Conservation (phyloP, 2,113 vertebrate species). For the Salvelinus sp. region DNA sequence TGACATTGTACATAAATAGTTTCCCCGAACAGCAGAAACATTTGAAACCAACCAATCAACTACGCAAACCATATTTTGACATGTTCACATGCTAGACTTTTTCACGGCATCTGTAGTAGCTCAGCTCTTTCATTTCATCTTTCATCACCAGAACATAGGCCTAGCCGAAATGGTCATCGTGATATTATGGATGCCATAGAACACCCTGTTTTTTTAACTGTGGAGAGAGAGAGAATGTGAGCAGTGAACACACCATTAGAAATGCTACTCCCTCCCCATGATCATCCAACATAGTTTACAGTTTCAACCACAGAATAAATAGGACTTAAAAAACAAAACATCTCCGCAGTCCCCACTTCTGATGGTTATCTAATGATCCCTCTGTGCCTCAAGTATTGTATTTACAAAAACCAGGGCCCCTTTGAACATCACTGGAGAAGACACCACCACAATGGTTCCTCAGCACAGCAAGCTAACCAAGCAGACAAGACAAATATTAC, state of each 20-base stretch:
- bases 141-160: constrained; percentile 40
- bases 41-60: constrained; percentile 11
- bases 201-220: constrained; percentile 18
- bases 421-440: constrained; percentile 44
- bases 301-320: constrained; percentile 61
- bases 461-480: constrained; percentile 41
- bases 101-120: constrained; percentile 20
- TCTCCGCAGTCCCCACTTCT: constrained; percentile 62
- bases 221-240: background rate
- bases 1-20: constrained; percentile 34
- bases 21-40: constrained; percentile 20
- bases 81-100: constrained; percentile 26
- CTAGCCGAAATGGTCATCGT: constrained; percentile 22
- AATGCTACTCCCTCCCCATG: constrained; percentile 14
- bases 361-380: constrained; percentile 46
- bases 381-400: constrained; percentile 47
- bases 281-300: constrained; percentile 55
- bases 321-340: constrained; percentile 61
- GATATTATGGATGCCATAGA: constrained; percentile 38
- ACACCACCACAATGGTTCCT: constrained; percentile 25
- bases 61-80: constrained; percentile 38
- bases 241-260: constrained; percentile 20
- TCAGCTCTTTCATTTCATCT: constrained; percentile 41
- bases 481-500: constrained; percentile 16
- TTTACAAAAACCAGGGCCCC: constrained; percentile 52